Evolutionary conservation across 1,140 invertebrate genomes (phyloP).

Genomic region (Leptinotarsa texana): DNA sequence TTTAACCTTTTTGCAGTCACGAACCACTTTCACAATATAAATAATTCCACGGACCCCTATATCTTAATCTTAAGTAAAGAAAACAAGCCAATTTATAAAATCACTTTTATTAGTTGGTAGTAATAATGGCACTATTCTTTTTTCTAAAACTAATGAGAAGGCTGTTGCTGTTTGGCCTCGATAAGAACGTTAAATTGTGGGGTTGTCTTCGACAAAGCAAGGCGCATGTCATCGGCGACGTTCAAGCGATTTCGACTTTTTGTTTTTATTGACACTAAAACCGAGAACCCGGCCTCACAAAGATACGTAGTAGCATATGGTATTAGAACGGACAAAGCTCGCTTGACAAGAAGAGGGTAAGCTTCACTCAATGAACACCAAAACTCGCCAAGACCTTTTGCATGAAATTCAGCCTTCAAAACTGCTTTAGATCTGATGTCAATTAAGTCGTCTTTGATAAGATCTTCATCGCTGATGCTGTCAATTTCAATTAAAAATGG

Average conservation of each 20-base stretch:
- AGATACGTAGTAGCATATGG: neutral
- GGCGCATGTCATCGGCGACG: neutral
- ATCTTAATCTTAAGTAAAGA: too few species aligned
- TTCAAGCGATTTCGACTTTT: neutral
- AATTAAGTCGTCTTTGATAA: slow-evolving; percentile 5
- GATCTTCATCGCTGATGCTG: slow-evolving; percentile 17
- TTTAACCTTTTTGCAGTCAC: too few species aligned
- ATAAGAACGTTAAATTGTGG: neutral
- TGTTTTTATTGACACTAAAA: neutral
- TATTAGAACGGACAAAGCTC: neutral
- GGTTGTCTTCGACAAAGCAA: neutral
- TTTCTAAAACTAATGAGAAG: slow-evolving; percentile 7
- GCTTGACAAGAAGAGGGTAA: neutral
- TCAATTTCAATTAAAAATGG: slow-evolving; percentile 17
- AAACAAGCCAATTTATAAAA: too few species aligned
- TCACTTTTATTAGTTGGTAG: too few species aligned
- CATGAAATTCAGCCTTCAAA: neutral
- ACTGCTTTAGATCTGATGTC: neutral
- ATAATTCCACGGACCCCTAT: too few species aligned
- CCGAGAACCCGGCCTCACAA: neutral
- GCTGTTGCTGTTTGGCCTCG: neutral
- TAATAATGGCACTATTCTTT: too few species aligned
- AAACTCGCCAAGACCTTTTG: neutral
- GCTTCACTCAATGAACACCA: neutral
- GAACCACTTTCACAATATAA: too few species aligned